Evolutionary conservation across 2,888 invertebrate genomes (phyloP).

Genomic region (Archips crataeganus): DNA sequence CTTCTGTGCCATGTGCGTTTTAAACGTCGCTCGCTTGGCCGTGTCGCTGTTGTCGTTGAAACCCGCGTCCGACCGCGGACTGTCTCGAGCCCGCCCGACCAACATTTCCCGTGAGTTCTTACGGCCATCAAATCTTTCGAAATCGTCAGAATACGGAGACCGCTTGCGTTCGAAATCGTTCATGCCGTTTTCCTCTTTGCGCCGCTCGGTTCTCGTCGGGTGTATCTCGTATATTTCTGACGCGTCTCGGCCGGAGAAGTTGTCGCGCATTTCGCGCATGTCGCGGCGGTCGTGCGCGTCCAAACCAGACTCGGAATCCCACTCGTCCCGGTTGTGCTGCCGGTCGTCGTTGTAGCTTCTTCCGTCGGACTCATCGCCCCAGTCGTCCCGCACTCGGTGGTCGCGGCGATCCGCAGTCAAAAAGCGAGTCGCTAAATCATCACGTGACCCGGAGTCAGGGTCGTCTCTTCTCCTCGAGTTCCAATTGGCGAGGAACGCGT

Average conservation of each 20-base stretch:
- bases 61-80: slow-evolving; percentile 75
- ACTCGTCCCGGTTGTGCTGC: slow-evolving; percentile 78
- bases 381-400: slow-evolving; percentile 67
- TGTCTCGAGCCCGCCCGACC: slow-evolving; percentile 76
- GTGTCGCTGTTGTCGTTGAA: slow-evolving; percentile 68
- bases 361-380: slow-evolving; percentile 77
- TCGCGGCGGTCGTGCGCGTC: slow-evolving; percentile 66
- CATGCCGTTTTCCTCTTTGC: slow-evolving; percentile 72
- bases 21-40: slow-evolving; percentile 87
- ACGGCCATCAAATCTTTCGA: slow-evolving; percentile 78
- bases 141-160: slow-evolving; percentile 75
- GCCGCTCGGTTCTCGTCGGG: slow-evolving; percentile 67
- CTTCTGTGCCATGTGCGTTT: slow-evolving; percentile 90
- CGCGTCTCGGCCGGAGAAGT: slow-evolving; percentile 75
- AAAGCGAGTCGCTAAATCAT: slow-evolving; percentile 77
- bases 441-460: slow-evolving; percentile 67
- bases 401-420: slow-evolving; percentile 74
- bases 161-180: slow-evolving; percentile 74
- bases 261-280: slow-evolving; percentile 59
- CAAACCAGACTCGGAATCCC: slow-evolving; percentile 79
- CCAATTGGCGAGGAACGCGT: slow-evolving; percentile 82
- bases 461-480: slow-evolving; percentile 77
- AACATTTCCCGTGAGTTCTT: slow-evolving; percentile 83
- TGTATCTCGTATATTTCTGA: slow-evolving; percentile 82
- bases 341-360: slow-evolving; percentile 70